Conservation (phyloP, 2,797 vertebrate genomes). For the Pseudomugil gertrudae region DNA sequence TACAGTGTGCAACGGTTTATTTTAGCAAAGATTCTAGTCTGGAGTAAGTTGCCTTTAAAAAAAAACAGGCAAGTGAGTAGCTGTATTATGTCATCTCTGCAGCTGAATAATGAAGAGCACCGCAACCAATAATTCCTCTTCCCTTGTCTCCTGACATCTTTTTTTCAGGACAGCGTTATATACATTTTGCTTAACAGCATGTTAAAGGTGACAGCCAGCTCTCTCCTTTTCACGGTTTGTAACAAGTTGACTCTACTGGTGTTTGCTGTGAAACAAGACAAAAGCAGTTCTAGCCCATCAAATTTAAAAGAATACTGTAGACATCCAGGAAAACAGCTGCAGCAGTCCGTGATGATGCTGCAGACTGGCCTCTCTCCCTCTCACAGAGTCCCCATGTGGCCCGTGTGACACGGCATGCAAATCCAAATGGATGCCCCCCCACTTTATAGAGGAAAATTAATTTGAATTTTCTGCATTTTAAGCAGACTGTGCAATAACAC, state of each 20-base stretch:
- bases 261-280: slow-evolving; percentile 42
- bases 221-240: slow-evolving; percentile 26
- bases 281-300: slow-evolving; percentile 69
- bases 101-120: slow-evolving; percentile 58
- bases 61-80: slow-evolving; percentile 32
- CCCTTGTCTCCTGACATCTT: slow-evolving; percentile 30
- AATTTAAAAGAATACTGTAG: slow-evolving; percentile 59
- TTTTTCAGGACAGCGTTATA: slow-evolving; percentile 25
- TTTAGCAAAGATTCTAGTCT: neutral
- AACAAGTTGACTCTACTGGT: slow-evolving; percentile 42
- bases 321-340: slow-evolving; percentile 73
- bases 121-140: slow-evolving; percentile 26
- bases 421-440: slow-evolving; percentile 70
- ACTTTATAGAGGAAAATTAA: slow-evolving; percentile 67
- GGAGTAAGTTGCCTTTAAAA: slow-evolving; percentile 42
- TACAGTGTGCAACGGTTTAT: slow-evolving; percentile 22
- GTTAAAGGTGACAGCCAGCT: slow-evolving; percentile 42
- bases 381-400: slow-evolving; percentile 61
- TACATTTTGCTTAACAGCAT: slow-evolving; percentile 27
- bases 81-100: slow-evolving; percentile 18
- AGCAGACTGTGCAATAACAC: slow-evolving; percentile 69
- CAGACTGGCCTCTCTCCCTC: slow-evolving; percentile 49
- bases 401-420: slow-evolving; percentile 71
- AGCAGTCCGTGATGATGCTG: slow-evolving; percentile 50
- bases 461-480: slow-evolving; percentile 68